Evolutionary conservation across 2,113 vertebrate species (phyloP).

Genomic region (Fulica atra): DNA sequence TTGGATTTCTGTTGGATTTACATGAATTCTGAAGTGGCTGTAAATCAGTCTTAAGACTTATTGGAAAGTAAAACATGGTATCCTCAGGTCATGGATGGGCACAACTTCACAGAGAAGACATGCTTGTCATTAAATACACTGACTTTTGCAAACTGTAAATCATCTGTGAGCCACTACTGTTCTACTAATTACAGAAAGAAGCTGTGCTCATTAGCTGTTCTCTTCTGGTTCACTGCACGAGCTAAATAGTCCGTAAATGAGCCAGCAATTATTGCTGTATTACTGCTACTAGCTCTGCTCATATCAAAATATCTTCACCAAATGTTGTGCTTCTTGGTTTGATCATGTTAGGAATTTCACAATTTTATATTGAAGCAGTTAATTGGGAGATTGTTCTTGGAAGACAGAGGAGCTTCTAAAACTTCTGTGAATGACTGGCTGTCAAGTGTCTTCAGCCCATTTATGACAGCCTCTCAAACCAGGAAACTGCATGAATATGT

Average conservation of each 20-base stretch:
- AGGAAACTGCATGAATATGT: background rate
- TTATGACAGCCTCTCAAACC: constrained; percentile 59
- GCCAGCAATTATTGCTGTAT: constrained; percentile 90
- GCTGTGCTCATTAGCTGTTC: constrained; percentile 95
- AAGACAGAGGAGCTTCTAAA: constrained; percentile 66
- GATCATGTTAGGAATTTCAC: constrained; percentile 85
- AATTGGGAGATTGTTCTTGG: constrained; percentile 83
- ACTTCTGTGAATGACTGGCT: constrained; percentile 62
- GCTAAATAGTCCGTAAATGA: constrained; percentile 94
- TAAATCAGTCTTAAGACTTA: constrained; percentile 45
- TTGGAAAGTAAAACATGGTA: constrained; percentile 66
- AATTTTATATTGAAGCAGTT: constrained; percentile 82
- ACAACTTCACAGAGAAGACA: constrained; percentile 72
- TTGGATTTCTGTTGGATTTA: background rate
- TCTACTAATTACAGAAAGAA: constrained; percentile 92
- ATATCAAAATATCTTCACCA: constrained; percentile 87
- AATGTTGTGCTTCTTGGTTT: constrained; percentile 87
- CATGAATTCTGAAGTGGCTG: constrained; percentile 27
- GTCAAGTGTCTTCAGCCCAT: constrained; percentile 63
- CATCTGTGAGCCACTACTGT: constrained; percentile 87
- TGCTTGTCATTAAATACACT: constrained; percentile 76
- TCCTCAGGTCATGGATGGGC: constrained; percentile 60
- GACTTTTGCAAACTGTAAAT: constrained; percentile 87
- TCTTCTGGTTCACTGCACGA: constrained; percentile 92
- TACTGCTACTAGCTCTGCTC: constrained; percentile 82